These are phyloP conservation scores for Spodoptera littoralis DNA, from an alignment of 2,888 invertebrate species.

Conservation along the genomic window DNA sequence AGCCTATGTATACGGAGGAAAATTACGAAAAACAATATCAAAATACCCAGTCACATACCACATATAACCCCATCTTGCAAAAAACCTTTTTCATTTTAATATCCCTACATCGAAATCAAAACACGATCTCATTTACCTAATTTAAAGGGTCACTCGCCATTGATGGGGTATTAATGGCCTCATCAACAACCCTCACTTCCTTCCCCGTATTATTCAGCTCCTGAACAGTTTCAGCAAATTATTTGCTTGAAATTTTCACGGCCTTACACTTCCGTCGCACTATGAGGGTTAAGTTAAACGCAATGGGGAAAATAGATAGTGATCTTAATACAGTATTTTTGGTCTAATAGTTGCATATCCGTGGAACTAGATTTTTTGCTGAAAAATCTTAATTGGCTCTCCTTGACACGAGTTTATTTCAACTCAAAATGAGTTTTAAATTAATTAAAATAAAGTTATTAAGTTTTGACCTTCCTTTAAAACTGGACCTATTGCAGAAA, in stretches of 20 bases:
- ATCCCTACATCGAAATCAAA: slow-evolving; percentile 19
- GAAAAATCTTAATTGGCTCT: too few relatives aligned
- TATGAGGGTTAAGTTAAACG: slow-evolving; percentile 13
- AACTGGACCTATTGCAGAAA: too few relatives aligned
- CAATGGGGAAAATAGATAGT: slow-evolving; percentile 5
- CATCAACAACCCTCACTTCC: slow-evolving; percentile 42
- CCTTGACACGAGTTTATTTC: too few relatives aligned
- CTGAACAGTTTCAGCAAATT: slow-evolving; percentile 12
- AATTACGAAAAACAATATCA: too few relatives aligned
- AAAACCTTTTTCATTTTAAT: neutral
- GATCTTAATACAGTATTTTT: neutral
- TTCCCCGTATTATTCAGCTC: slow-evolving; percentile 23
- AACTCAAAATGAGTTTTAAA: too few relatives aligned
- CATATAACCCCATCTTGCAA: too few relatives aligned
- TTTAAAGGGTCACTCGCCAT: slow-evolving; percentile 43
- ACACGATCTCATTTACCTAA: slow-evolving; percentile 41
- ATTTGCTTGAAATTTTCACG: slow-evolving; percentile 34
- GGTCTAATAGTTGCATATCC: too few relatives aligned
- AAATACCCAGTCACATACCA: too few relatives aligned
- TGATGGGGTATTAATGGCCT: slow-evolving; percentile 37
- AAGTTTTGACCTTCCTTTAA: too few relatives aligned
- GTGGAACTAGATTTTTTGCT: too few relatives aligned
- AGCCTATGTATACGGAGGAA: too few relatives aligned
- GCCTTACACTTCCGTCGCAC: slow-evolving; percentile 16
- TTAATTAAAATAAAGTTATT: too few relatives aligned